Evolutionary conservation across 2,113 vertebrate species (phyloP).

Genomic region (Glareola pratincola): DNA sequence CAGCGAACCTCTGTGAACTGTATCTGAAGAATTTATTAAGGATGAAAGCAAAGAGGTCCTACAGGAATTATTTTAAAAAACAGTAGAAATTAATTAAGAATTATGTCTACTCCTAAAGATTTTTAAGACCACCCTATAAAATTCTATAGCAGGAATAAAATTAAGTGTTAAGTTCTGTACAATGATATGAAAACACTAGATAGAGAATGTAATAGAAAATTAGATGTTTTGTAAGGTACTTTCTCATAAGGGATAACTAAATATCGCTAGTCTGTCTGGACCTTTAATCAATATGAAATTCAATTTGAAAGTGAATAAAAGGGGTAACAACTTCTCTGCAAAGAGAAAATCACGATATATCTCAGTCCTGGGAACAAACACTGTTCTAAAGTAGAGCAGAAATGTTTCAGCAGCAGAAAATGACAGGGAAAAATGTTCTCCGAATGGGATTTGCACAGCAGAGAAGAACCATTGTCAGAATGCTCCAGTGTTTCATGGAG

Average conservation of each 20-base stretch:
- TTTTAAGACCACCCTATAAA: slow-evolving; percentile 31
- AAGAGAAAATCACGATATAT: neutral
- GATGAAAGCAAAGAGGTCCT: neutral
- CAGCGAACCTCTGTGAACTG: neutral
- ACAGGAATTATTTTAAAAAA: neutral
- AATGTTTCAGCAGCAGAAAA: slow-evolving; percentile 6
- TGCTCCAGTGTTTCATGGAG: neutral
- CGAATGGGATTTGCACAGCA: neutral
- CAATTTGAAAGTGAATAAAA: slow-evolving; percentile 36
- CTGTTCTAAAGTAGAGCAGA: slow-evolving; percentile 8
- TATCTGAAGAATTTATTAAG: neutral
- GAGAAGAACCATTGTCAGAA: neutral
- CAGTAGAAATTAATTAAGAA: slow-evolving; percentile 32
- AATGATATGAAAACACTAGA: neutral
- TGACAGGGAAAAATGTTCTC: neutral
- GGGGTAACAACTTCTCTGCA: neutral
- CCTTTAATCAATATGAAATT: slow-evolving; percentile 7
- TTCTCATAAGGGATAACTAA: neutral
- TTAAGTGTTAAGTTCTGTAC: neutral
- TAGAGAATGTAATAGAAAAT: neutral
- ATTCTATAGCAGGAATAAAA: slow-evolving; percentile 17
- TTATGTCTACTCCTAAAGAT: neutral
- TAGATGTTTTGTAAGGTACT: neutral
- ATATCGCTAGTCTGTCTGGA: neutral
- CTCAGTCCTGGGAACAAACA: neutral